Conservation (phyloP, 2,113 vertebrate genomes). For the Cavia aperea region DNA sequence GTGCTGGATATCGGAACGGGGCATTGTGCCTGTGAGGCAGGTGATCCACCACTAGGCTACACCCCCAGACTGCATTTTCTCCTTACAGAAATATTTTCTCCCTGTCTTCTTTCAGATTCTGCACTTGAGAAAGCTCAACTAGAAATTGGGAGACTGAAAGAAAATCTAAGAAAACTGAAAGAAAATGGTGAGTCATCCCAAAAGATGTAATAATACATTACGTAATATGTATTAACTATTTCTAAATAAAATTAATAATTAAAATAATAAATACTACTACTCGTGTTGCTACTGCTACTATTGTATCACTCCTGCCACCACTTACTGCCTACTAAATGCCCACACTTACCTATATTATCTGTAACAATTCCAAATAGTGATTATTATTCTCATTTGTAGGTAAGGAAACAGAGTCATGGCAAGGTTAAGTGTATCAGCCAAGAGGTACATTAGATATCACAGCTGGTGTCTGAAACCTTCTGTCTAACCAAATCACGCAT, state of each 20-base stretch:
- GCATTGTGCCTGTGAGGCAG: background rate
- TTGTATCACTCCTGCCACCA: background rate
- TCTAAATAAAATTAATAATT: background rate
- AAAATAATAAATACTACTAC: background rate
- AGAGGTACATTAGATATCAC: background rate
- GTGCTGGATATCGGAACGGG: background rate
- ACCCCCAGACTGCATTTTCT: background rate
- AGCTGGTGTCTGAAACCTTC: background rate
- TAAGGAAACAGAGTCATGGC: background rate
- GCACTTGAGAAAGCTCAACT: conserved; percentile 73
- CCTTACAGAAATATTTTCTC: background rate
- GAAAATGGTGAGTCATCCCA: conserved; percentile 73
- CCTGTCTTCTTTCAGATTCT: conserved; percentile 68
- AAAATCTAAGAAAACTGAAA: conserved; percentile 76
- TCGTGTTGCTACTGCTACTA: background rate
- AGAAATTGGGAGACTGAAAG: conserved; percentile 74
- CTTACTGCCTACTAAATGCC: background rate
- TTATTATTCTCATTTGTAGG: background rate
- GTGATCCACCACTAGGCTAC: background rate
- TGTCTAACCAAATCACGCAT: background rate
- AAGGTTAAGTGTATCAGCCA: background rate
- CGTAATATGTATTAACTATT: background rate
- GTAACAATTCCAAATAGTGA: background rate
- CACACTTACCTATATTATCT: background rate
- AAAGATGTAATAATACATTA: background rate